Evolutionary conservation across 2,888 invertebrate species (phyloP).

Genomic region (Apocheima hispidaria): DNA sequence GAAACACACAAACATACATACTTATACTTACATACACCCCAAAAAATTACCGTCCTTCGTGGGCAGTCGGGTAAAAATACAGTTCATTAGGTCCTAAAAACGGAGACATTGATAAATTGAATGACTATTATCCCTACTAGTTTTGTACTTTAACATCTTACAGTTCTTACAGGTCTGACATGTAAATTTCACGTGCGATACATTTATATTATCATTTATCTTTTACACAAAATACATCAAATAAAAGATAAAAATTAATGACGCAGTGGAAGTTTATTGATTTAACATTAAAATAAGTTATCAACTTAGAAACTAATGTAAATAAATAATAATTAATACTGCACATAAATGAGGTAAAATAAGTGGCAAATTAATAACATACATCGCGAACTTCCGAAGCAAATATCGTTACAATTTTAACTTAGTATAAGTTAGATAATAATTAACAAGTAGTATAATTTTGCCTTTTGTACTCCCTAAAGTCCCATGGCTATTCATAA

Average conservation of each 20-base stretch:
- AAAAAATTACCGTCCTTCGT: too few relatives aligned
- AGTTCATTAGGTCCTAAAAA: too few relatives aligned
- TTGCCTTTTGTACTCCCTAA: background rate
- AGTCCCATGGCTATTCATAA: too few relatives aligned
- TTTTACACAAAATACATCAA: slow-evolving; percentile 42
- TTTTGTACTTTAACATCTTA: too few relatives aligned
- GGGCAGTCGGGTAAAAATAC: too few relatives aligned
- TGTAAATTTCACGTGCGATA: background rate
- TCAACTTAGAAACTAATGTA: slow-evolving; percentile 26
- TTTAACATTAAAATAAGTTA: slow-evolving; percentile 46
- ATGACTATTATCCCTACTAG: too few relatives aligned
- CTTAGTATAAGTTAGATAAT: background rate
- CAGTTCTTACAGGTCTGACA: too few relatives aligned
- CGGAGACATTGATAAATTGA: too few relatives aligned
- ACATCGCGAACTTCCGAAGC: slow-evolving; percentile 19
- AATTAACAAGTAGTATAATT: too few relatives aligned
- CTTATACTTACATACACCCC: too few relatives aligned
- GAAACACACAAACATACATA: too few relatives aligned
- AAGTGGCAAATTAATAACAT: slow-evolving; percentile 18
- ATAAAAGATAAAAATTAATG: slow-evolving; percentile 56
- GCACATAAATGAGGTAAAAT: slow-evolving; percentile 23
- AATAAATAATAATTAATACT: slow-evolving; percentile 34
- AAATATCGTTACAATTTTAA: background rate
- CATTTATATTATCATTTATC: background rate
- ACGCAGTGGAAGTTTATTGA: slow-evolving; percentile 52